Evolutionary conservation across 2,113 vertebrate species (phyloP), one percentile per base, ranked within the genome.

Genomic region (Mustela lutreola): DNA sequence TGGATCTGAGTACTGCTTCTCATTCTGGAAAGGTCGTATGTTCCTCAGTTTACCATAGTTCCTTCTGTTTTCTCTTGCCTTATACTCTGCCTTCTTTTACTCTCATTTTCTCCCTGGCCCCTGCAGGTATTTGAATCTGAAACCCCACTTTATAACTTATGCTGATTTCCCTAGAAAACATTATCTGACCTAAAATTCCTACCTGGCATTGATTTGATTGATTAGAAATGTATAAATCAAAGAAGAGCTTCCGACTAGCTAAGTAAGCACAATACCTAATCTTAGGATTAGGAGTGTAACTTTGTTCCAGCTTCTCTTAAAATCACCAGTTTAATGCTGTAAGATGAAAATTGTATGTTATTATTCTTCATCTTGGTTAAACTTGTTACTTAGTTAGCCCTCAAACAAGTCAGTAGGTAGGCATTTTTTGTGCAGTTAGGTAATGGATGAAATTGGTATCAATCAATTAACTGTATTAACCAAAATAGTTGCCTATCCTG

Each of bases 341-440:
- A 71, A 79, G 48, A 83, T 79, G n/a, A 88, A 97, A 95, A 88
- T 84, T 78, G 7, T 31, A 53, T 95, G 42, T 91, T 87, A 56
- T 70, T 90, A 81, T 76, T n/a, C 33, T 81, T 89, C 10, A 36
- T 76, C 63, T 81, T 79, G 26, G 28, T 94, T 94, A 78, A 50
- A 42, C 26, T 79, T 95, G 56, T 82, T 95, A 48, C 33, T 95
- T 93, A 88, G 31, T 95, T 93, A 88, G 31, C 60, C 33, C 26
- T 92, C 39, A 60, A 14, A 86, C 9, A 93, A 71, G 11, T 92
- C 4, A 89, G 36, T 79, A 80, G 15, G 6, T 86, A 62, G 60
- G 45, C 48, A 28, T 86, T 93, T 84, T 94, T 78, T 83, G 28
- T 89, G 8, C 15, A 65, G 7, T 84, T 83, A 50, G 33, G 28